Evolutionary conservation across 1,140 invertebrate genomes (phyloP).

Genomic region (Tachypleus tridentatus): DNA sequence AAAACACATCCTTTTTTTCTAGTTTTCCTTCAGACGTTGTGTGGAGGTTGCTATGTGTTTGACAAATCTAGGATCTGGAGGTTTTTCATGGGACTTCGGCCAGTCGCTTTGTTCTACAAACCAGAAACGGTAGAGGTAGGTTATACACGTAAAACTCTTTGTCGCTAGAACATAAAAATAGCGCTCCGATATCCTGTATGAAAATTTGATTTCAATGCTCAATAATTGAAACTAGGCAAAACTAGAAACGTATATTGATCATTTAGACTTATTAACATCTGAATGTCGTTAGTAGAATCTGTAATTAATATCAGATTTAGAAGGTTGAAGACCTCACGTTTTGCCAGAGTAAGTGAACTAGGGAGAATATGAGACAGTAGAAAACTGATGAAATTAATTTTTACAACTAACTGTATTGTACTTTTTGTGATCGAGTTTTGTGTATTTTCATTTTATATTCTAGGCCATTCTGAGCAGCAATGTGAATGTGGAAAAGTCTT

Average conservation of each 20-base stretch:
- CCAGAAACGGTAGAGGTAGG: conserved; percentile 26
- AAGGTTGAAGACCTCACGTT: no score
- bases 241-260: no score
- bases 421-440: no score
- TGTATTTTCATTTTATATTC: neutral
- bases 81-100: conserved; percentile 21
- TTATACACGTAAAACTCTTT: neutral
- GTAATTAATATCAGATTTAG: neutral
- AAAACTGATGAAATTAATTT: no score
- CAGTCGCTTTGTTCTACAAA: conserved; percentile 22
- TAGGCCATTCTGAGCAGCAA: conserved; percentile 43
- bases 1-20: neutral
- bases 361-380: no score
- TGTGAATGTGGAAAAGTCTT: conserved; percentile 66
- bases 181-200: no score
- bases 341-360: no score
- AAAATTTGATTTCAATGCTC: no score
- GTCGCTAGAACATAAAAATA: no score
- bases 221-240: no score
- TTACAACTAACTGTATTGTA: no score
- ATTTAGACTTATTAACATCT: neutral
- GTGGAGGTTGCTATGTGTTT: conserved; percentile 19
- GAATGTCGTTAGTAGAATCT: neutral
- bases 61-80: conserved; percentile 20
- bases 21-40: conserved; percentile 23